Evolutionary conservation across 2,797 vertebrate genomes (phyloP).

Genomic region (Paratrypauchen microcephalus): DNA sequence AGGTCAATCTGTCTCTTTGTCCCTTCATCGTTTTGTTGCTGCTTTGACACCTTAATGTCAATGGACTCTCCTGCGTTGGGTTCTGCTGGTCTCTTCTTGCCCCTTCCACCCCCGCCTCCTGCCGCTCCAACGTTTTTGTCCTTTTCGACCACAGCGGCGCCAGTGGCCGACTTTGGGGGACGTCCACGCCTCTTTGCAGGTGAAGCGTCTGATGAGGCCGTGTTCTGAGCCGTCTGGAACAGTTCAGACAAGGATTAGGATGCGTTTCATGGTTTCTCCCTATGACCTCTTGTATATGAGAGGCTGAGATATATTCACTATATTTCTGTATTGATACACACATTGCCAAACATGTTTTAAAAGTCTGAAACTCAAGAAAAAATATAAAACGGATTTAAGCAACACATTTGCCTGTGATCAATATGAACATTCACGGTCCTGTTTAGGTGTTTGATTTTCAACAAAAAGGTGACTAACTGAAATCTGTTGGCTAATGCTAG

Average conservation of each 20-base stretch:
- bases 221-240: constrained; percentile 86
- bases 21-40: constrained; percentile 86
- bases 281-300: too few relatives aligned
- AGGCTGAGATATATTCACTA: too few relatives aligned
- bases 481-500: too few relatives aligned
- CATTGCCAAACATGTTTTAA: too few relatives aligned
- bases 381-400: too few relatives aligned
- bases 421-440: too few relatives aligned
- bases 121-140: constrained; percentile 79
- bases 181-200: constrained; percentile 90
- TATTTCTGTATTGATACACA: too few relatives aligned
- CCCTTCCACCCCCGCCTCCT: constrained; percentile 82
- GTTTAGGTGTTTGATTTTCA: too few relatives aligned
- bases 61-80: constrained; percentile 82
- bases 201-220: constrained; percentile 77
- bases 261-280: background rate
- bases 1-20: constrained; percentile 97
- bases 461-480: too few relatives aligned
- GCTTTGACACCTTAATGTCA: constrained; percentile 95
- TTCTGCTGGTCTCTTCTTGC: constrained; percentile 90
- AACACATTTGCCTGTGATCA: too few relatives aligned
- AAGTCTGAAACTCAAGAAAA: too few relatives aligned
- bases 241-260: constrained; percentile 39
- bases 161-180: constrained; percentile 84
- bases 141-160: constrained; percentile 57